These are phyloP conservation scores for Thalassoma bifasciatum DNA, from an alignment of 2,113 vertebrate genomes.

Conservation along the genomic window DNA sequence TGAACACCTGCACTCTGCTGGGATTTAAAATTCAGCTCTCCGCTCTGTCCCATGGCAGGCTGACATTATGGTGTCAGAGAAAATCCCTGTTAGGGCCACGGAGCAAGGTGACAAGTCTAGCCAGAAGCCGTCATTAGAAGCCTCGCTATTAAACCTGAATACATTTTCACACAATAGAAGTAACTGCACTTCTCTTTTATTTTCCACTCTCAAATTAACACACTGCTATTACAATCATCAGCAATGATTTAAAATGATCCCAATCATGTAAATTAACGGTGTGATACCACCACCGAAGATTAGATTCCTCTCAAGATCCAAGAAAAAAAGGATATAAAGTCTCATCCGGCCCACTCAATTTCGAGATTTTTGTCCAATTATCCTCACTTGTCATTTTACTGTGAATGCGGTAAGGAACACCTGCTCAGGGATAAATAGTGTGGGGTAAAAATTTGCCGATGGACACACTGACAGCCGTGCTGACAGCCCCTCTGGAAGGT, in stretches of 20 bases:
- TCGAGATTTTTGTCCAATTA: conserved; percentile 52
- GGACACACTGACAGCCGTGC: conserved; percentile 62
- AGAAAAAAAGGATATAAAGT: not conserved
- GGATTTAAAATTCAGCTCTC: conserved; percentile 48
- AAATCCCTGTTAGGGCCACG: conserved; percentile 61
- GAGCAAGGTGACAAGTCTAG: conserved; percentile 55
- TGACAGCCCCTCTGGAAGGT: conserved; percentile 68
- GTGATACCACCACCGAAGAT: conserved; percentile 4
- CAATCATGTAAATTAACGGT: conserved; percentile 38
- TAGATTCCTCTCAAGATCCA: conserved; percentile 12
- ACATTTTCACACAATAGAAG: conserved; percentile 33
- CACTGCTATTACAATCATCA: conserved; percentile 33
- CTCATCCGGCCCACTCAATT: conserved; percentile 42
- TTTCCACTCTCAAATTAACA: conserved; percentile 33
- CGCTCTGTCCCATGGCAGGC: conserved; percentile 56
- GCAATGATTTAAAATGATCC: conserved; percentile 38
- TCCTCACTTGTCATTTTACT: conserved; percentile 69
- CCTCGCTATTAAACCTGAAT: conserved; percentile 33
- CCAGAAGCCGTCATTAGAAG: conserved; percentile 53
- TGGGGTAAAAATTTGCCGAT: conserved; percentile 59
- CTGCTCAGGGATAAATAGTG: conserved; percentile 64
- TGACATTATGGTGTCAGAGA: conserved; percentile 59
- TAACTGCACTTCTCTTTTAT: conserved; percentile 7
- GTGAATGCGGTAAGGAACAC: conserved; percentile 56
- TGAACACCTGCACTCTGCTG: conserved; percentile 36